phyloP scores from a whole-genome alignment of 2,888 invertebrate species.

The Drosophila melanosoma region DNA sequence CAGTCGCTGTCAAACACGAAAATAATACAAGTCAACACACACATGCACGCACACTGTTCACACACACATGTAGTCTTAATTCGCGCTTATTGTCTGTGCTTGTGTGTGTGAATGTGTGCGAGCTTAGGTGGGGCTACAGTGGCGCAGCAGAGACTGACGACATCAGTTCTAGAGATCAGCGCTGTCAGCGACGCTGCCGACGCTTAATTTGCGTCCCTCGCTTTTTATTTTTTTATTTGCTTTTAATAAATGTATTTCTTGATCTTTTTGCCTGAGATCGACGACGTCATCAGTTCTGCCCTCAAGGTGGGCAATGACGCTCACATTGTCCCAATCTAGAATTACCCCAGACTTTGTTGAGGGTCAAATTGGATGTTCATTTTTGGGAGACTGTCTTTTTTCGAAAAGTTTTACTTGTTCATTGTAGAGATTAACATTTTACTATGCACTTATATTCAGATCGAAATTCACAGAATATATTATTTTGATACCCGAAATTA shows the following conservation, averaged over 20 bases:
- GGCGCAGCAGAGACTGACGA: constrained; percentile 47
- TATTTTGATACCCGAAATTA: background rate
- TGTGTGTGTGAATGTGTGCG: constrained; percentile 11
- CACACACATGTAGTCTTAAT: constrained; percentile 35
- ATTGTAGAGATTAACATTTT: background rate
- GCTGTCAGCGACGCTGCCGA: constrained; percentile 44
- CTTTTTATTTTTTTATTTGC: constrained; percentile 13
- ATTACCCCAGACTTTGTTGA: constrained; percentile 22
- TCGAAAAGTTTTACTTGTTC: background rate
- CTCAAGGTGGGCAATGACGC: constrained; percentile 20
- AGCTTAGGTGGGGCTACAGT: constrained; percentile 68
- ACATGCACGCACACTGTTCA: constrained; percentile 21
- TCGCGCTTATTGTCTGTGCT: constrained; percentile 48
- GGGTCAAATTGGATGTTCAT: background rate
- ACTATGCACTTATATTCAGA: background rate
- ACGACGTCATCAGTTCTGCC: constrained; percentile 64
- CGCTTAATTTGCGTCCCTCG: constrained; percentile 34
- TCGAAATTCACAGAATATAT: background rate
- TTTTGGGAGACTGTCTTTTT: background rate
- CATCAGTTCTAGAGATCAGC: constrained; percentile 61
- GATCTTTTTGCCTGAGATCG: constrained; percentile 44
- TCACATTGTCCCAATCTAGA: constrained; percentile 44
- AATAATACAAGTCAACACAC: constrained; percentile 45
- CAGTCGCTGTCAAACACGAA: constrained; percentile 54
- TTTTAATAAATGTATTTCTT: constrained; percentile 12